Conservation (phyloP, 2,797 vertebrate species). For the Xiphophorus birchmanni region DNA sequence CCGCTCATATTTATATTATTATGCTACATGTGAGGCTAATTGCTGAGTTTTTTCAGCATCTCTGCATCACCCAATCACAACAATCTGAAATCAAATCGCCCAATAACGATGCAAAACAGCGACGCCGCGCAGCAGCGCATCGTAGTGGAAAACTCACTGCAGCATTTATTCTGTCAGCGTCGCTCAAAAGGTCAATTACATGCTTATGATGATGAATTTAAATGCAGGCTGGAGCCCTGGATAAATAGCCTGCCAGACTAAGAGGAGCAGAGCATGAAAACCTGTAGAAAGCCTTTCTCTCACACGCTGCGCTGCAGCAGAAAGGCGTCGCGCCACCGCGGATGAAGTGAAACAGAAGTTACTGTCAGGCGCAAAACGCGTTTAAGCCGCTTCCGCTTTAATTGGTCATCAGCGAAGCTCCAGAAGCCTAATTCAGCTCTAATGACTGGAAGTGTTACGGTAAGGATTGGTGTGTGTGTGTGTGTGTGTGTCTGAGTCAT, state of each 20-base stretch:
- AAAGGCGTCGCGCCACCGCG: not conserved
- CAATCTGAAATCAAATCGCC: conserved; percentile 16
- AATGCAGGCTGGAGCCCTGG: conserved; percentile 25
- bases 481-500: conserved; percentile 47
- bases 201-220: conserved; percentile 26
- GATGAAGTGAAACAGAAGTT: not conserved
- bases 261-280: conserved; percentile 22
- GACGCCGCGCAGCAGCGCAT: not conserved
- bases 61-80: not conserved
- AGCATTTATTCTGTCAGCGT: conserved; percentile 8
- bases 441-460: conserved; percentile 25
- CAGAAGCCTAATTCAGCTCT: conserved; percentile 24
- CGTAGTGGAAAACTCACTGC: not conserved
- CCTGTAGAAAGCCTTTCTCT: conserved; percentile 3
- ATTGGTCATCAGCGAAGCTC: conserved; percentile 20
- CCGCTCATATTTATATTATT: not conserved
- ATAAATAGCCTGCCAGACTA: conserved; percentile 13
- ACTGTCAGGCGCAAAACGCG: conserved; percentile 2
- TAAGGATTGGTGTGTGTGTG: not conserved
- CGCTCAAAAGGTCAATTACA: conserved; percentile 39
- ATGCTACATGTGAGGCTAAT: not conserved
- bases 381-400: conserved; percentile 31
- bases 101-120: conserved; percentile 9
- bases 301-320: not conserved
- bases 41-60: not conserved